Evolutionary conservation across 1,140 invertebrate species (phyloP).

Genomic region (Samia ricini): DNA sequence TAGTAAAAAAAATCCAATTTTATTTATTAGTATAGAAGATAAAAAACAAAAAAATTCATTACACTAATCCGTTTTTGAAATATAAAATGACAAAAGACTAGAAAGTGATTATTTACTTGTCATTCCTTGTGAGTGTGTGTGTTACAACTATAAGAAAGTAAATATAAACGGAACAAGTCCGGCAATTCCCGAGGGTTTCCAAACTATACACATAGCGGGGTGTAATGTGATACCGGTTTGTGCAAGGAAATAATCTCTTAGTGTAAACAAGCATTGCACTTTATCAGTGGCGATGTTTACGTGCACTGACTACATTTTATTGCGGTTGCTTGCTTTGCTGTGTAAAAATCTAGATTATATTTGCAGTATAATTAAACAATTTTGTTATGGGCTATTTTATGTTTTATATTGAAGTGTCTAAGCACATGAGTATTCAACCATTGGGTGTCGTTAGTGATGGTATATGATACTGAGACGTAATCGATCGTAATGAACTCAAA

Average conservation of each 20-base stretch:
- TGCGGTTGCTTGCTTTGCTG: not conserved
- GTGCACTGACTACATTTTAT: constrained; percentile 26
- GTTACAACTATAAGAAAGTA: constrained; percentile 36
- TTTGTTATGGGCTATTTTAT: not conserved
- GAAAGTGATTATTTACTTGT: not conserved
- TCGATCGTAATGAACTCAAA: too few relatives aligned
- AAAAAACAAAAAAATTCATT: too few relatives aligned
- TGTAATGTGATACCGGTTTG: constrained; percentile 47
- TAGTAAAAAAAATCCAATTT: too few relatives aligned
- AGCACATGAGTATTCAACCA: too few relatives aligned
- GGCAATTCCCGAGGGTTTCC: constrained; percentile 40
- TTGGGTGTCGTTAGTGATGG: too few relatives aligned
- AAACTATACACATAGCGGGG: constrained; percentile 26
- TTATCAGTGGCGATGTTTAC: constrained; percentile 43
- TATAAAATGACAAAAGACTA: too few relatives aligned
- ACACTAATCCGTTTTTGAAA: too few relatives aligned
- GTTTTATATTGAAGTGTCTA: not conserved
- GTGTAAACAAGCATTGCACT: constrained; percentile 53
- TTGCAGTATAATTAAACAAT: not conserved
- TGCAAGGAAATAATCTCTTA: constrained; percentile 53
- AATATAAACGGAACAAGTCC: constrained; percentile 39
- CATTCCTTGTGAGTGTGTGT: constrained; percentile 10
- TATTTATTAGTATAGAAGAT: too few relatives aligned
- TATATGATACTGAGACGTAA: too few relatives aligned
- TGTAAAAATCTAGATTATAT: not conserved